phyloP scores from a whole-genome alignment of 2,113 vertebrate species.

The Nannobrachium achirus region DNA sequence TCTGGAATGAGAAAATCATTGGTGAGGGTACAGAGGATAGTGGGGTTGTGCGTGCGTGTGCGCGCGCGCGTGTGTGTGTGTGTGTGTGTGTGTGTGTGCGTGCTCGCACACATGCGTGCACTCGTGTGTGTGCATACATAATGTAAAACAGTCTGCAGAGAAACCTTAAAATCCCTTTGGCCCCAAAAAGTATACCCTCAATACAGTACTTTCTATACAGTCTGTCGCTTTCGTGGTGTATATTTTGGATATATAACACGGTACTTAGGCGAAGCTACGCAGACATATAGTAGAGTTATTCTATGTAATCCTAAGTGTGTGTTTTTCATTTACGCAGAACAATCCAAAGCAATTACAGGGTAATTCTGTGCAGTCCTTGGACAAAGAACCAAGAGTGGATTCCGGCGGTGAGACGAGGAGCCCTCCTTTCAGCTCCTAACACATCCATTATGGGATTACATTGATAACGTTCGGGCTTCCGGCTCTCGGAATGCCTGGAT shows the following conservation, averaged over 20 bases:
- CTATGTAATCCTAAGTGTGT: conserved; percentile 53
- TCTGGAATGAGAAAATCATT: conserved; percentile 58
- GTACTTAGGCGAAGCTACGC: conserved; percentile 20
- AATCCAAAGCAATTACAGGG: conserved; percentile 59
- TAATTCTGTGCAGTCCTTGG: conserved; percentile 49
- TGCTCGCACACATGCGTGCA: not conserved
- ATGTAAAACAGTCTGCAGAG: conserved; percentile 21
- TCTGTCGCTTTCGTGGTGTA: not conserved
- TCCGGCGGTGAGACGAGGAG: conserved; percentile 46
- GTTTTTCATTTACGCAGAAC: conserved; percentile 57
- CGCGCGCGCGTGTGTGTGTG: conserved; percentile 6
- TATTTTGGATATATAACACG: not conserved
- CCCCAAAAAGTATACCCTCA: not conserved
- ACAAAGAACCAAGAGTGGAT: conserved; percentile 59
- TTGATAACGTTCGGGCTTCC: conserved; percentile 49
- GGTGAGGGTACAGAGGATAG: conserved; percentile 6
- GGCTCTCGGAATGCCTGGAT: conserved; percentile 42
- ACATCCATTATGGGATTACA: conserved; percentile 72
- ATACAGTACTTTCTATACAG: too few relatives aligned
- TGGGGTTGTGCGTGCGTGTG: conserved; percentile 4
- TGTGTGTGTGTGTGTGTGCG: conserved; percentile 13
- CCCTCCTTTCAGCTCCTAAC: conserved; percentile 53
- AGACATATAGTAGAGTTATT: conserved; percentile 32
- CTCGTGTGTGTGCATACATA: conserved; percentile 18
- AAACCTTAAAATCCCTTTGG: conserved; percentile 15